Conservation (phyloP, 2,888 invertebrate species). For the Aelia acuminata region DNA sequence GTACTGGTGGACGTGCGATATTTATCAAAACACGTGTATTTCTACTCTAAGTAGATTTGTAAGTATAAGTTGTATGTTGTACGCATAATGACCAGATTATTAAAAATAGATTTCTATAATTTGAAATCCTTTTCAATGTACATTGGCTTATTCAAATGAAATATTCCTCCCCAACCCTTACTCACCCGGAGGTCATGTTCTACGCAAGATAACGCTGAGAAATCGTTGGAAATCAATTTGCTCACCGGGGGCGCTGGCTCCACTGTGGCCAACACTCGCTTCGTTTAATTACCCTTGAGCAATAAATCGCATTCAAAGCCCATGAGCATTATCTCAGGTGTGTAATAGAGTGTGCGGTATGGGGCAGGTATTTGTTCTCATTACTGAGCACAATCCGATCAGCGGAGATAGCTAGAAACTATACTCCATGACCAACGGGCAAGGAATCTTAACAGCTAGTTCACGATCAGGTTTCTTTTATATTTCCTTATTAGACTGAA, state of each 20-base stretch:
- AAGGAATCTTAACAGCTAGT: slow-evolving; percentile 7
- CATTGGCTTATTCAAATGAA: too few species aligned
- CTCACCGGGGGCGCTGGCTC: background rate
- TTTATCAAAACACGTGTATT: too few species aligned
- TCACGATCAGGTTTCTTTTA: slow-evolving; percentile 3
- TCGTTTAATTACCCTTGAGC: background rate
- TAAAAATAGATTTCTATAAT: too few species aligned
- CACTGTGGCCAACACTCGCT: background rate
- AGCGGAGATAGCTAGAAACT: background rate
- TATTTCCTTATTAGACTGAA: slow-evolving; percentile 11
- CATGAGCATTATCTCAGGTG: background rate
- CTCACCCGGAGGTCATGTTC: background rate
- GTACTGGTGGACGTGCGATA: too few species aligned
- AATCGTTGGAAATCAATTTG: background rate
- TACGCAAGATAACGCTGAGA: background rate
- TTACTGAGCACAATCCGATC: background rate
- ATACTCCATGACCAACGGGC: background rate
- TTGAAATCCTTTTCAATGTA: too few species aligned
- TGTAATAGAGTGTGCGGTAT: background rate
- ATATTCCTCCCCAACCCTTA: background rate
- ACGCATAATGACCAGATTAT: too few species aligned
- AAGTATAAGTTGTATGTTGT: too few species aligned
- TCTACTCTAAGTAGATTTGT: too few species aligned
- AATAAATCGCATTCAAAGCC: background rate
- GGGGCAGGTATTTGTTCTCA: slow-evolving; percentile 4